Conservation (phyloP, 2,113 vertebrate genomes). For the Tursiops truncatus region DNA sequence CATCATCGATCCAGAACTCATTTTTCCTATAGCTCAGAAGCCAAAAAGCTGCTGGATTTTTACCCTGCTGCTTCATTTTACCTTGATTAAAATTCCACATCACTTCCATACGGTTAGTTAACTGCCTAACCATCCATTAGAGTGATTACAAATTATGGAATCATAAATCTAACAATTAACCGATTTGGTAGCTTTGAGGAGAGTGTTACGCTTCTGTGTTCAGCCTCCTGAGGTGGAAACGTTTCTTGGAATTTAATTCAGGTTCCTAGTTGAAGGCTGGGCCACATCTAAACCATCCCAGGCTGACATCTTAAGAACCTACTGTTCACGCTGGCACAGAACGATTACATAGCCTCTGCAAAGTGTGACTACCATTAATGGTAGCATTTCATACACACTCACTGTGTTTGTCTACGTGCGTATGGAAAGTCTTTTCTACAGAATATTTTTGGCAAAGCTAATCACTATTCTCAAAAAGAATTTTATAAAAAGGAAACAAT, state of each 20-base stretch:
- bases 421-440: background rate
- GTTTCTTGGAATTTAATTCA: background rate
- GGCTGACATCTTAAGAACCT: background rate
- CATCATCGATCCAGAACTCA: background rate
- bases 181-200: background rate
- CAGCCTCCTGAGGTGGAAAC: background rate
- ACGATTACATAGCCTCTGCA: background rate
- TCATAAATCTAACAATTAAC: background rate
- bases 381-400: background rate
- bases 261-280: background rate
- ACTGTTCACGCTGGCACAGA: background rate
- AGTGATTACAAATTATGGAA: background rate
- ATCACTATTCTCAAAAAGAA: conserved; percentile 29
- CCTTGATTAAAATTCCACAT: background rate
- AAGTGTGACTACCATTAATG: background rate
- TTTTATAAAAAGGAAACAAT: conserved; percentile 54
- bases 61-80: background rate
- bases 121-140: conserved; percentile 8
- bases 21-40: background rate
- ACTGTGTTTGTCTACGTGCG: background rate
- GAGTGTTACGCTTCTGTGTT: background rate
- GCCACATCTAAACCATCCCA: background rate
- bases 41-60: background rate
- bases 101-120: background rate
- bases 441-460: conserved; percentile 40